These are phyloP conservation scores for Pipa parva DNA, from an alignment of 2,113 vertebrate genomes.

Conservation along the genomic window DNA sequence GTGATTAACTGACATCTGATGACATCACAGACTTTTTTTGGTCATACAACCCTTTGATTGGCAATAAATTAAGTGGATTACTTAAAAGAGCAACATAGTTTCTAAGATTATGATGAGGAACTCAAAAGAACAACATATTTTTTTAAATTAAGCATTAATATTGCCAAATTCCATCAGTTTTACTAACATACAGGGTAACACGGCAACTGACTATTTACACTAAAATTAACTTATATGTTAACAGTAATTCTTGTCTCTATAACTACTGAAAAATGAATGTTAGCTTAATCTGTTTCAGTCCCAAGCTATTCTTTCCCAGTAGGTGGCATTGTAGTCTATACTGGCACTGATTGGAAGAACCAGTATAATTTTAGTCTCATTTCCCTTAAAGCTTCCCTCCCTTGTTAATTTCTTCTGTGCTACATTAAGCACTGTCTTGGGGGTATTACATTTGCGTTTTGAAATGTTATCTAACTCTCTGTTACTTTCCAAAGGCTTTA, in stretches of 20 bases:
- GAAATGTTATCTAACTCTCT: slow-evolving; percentile 51
- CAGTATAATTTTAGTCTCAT: slow-evolving; percentile 27
- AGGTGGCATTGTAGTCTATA: slow-evolving; percentile 62
- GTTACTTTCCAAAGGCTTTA: slow-evolving; percentile 55
- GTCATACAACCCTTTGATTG: neutral
- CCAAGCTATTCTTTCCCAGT: slow-evolving; percentile 49
- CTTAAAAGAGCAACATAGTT: neutral
- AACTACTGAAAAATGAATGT: neutral
- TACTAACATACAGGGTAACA: neutral
- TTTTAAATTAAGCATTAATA: neutral
- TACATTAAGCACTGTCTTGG: slow-evolving; percentile 59
- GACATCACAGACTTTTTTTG: neutral
- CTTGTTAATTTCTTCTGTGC: slow-evolving; percentile 47
- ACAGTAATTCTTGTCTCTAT: no score
- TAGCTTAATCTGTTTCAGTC: neutral
- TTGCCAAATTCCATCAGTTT: neutral
- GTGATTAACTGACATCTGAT: neutral
- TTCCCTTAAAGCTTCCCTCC: slow-evolving; percentile 39
- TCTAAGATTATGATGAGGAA: no score
- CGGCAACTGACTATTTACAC: neutral
- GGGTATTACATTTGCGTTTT: slow-evolving; percentile 62
- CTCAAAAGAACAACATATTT: neutral
- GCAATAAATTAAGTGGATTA: neutral
- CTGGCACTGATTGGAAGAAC: slow-evolving; percentile 31
- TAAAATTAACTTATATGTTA: no score